Evolutionary conservation across 2,113 vertebrate genomes (phyloP), one percentile per base, ranked within the genome.

Genomic region (Upupa epops): DNA sequence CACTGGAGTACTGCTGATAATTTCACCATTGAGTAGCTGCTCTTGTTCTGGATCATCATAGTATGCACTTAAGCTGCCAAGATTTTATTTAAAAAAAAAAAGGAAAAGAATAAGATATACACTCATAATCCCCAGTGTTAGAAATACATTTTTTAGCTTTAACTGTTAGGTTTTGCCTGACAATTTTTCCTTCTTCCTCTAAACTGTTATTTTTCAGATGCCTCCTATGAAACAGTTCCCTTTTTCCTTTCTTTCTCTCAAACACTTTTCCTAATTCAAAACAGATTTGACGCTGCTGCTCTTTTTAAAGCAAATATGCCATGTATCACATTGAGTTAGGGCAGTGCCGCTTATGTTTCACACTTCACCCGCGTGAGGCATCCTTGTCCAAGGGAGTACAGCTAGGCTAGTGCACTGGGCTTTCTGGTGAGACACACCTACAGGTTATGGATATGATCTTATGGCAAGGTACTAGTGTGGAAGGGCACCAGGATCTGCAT

Each of bases 1-100:
- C 89, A 93, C 92, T 3, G 58, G 83, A 86, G 77, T 13, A 90
- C 93, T 94, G 96, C 92, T 96, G 96, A 96, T 96, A 96, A 96
- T 96, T 96, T 96, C 95, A 95, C 95, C 69, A 78, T 64, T 90
- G 96, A 96, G 93, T 95, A 96, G 95, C 93, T 96, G 90, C 91
- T 96, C 92, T 95, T 5, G 37, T 93, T 88, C 95, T 93, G 95
- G 90, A 88, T 95, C 88, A 91, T 94, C 85, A 42, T 20, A 95
- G 64, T 17, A 87, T 32, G 74, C 66, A 72, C 60, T 85, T 32
- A 42, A 81, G 58, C 80, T 96, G 93, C 94, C 96, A 96, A 96
- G 90, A 87, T 75, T 96, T 95, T 89, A 94, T 93, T 92, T 17
- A 3, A 1, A 46, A 93, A 89, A 95, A 79, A 36, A 22, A 61